Evolutionary conservation across 1,140 invertebrate species (phyloP), one percentile per base, ranked within the genome.

Genomic region (Drosophila equinoxialis): DNA sequence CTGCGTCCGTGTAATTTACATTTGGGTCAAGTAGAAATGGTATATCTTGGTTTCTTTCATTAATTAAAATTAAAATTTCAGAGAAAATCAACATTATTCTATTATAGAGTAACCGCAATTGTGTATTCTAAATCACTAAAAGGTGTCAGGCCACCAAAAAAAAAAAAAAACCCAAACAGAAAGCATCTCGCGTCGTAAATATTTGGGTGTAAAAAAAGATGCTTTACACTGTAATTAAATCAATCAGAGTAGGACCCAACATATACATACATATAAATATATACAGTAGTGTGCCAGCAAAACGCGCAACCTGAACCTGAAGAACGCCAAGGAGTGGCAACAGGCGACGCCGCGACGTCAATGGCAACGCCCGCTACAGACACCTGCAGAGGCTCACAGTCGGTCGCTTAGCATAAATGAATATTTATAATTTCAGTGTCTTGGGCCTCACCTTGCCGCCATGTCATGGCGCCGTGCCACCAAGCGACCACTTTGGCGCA

Each of bases 361-460:
- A 64, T 65, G 70, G 76, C 33, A 66, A 71, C 67, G 55, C 77
- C 65, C 72, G 59, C 66, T 23, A 42, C 69, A 87, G 73, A 79
- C 84, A 86, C 83, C 84, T 86, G 83, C 60, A 74, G 61, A 77
- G 60, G 72, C 78, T 71, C 79, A 68, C 78, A 66, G 68, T 62
- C 68, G 51, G 74, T 35, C 74, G 83, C 84, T 87, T 87, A 89
- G 84, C 83, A 87, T 87, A 87, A 87, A 87, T 87, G 83, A 87
- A 87, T 87, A 87, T 87, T 87, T 87, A 87, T 87, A 86, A 86
- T 86, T 86, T 74, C 77, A 61, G 63, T 81, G 76, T 76, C 83
- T 87, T 87, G 64, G 63, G 20, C 57, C 11, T 11, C 13, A 20
- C 7, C 37, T 65, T 59, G 66, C 54, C 45, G 59, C 6, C 37